Conservation (phyloP, 2,797 vertebrate genomes). For the Gambusia yucatana region DNA sequence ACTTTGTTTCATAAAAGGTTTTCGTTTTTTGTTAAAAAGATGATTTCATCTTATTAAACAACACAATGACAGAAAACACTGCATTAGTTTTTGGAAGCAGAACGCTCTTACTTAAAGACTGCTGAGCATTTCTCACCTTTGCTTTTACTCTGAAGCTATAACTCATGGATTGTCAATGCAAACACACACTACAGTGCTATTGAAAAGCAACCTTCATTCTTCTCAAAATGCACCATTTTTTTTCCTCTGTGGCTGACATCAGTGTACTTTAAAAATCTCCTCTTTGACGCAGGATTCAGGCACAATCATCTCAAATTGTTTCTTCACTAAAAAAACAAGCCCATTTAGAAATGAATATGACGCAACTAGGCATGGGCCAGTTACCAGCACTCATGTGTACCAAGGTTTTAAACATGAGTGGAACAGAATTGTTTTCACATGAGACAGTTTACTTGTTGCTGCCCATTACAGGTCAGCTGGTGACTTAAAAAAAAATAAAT, state of each 20-base stretch:
- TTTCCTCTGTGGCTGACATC: conserved; percentile 60
- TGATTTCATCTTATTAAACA: conserved; percentile 50
- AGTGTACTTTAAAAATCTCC: conserved; percentile 39
- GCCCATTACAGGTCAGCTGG: neutral
- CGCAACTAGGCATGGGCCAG: conserved; percentile 4
- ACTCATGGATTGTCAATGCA: conserved; percentile 82
- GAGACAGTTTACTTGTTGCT: too few species aligned
- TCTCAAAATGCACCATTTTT: conserved; percentile 32
- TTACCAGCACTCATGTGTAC: neutral
- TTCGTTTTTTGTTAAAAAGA: conserved; percentile 16
- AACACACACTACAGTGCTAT: conserved; percentile 54
- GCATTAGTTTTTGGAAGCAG: conserved; percentile 55
- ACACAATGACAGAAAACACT: conserved; percentile 19
- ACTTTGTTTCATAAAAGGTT: conserved; percentile 9
- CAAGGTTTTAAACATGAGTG: neutral
- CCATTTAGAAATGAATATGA: conserved; percentile 13
- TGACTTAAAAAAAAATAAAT: neutral
- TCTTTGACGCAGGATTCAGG: conserved; percentile 44
- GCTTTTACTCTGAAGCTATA: conserved; percentile 42
- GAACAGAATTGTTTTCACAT: neutral
- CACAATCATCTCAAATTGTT: conserved; percentile 12
- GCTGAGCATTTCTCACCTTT: conserved; percentile 22
- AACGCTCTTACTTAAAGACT: conserved; percentile 43
- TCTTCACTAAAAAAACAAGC: conserved; percentile 18
- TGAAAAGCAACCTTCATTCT: conserved; percentile 42